Conservation (phyloP, 2,797 vertebrate genomes). For the Cyclura pinguis region DNA sequence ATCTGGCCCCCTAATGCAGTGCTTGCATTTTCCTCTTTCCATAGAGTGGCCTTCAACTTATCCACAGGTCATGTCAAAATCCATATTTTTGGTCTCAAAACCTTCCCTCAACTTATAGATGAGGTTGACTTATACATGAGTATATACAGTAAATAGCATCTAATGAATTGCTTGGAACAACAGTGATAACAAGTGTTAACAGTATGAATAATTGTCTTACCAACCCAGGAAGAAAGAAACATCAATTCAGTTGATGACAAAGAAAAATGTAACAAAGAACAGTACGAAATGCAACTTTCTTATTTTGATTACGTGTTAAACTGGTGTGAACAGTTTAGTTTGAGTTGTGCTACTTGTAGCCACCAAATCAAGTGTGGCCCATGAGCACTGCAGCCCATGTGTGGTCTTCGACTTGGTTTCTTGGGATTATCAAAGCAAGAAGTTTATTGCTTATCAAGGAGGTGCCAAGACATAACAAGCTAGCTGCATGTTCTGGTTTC, state of each 20-base stretch:
- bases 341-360: not conserved
- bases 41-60: too few species aligned
- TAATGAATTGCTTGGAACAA: not conserved
- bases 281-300: not conserved
- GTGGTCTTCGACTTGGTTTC: too few species aligned
- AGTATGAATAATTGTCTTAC: not conserved
- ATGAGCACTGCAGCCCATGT: not conserved
- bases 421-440: too few species aligned
- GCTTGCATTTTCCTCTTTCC: too few species aligned
- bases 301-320: not conserved
- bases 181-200: not conserved
- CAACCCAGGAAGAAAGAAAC: not conserved
- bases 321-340: not conserved
- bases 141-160: not conserved
- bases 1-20: too few species aligned
- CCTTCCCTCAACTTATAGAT: too few species aligned
- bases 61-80: too few species aligned
- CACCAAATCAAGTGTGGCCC: not conserved
- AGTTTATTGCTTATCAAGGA: not conserved
- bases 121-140: too few species aligned
- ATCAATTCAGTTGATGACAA: slow-evolving; percentile 1
- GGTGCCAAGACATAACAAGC: not conserved
- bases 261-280: not conserved
- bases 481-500: not conserved
- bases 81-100: too few species aligned